A percentile compares a stretch with the other conserved stretches of the same genome.
Evolutionary conservation across 1,140 invertebrate species (phyloP).

Genomic region (Olivierus martensii): DNA sequence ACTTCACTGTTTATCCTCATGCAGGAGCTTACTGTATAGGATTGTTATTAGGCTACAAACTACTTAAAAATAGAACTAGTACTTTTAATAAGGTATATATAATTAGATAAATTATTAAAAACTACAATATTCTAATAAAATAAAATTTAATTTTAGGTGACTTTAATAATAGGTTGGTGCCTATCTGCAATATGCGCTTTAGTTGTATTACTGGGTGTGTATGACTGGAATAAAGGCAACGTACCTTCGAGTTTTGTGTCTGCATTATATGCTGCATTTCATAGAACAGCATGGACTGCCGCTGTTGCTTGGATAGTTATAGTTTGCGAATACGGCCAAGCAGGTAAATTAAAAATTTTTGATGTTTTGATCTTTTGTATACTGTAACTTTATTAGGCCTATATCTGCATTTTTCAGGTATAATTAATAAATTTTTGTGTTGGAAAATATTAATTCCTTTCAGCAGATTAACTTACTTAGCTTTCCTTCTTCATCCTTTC

Average conservation of each 20-base stretch:
- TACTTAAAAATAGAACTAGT: background rate
- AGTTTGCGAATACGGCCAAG: constrained; percentile 27
- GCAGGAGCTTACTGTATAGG: constrained; percentile 18
- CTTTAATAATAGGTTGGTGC: no score
- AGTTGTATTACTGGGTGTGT: constrained; percentile 11
- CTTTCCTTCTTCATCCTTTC: background rate
- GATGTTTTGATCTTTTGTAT: no score
- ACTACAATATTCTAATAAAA: no score
- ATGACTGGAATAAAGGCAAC: constrained; percentile 17
- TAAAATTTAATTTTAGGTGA: no score
- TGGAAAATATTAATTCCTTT: background rate
- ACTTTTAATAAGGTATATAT: no score
- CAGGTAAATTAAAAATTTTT: constrained; percentile 10
- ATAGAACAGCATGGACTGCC: constrained; percentile 29
- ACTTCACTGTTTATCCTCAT: constrained; percentile 18
- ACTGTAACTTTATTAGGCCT: no score
- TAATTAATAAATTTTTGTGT: background rate
- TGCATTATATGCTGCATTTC: constrained; percentile 36
- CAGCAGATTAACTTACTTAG: background rate
- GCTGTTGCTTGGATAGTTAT: constrained; percentile 35
- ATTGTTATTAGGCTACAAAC: constrained; percentile 10
- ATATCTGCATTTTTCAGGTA: background rate
- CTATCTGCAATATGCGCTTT: background rate
- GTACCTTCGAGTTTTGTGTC: constrained; percentile 21
- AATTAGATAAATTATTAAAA: no score